These are phyloP conservation scores for Echinometra lucunter DNA, from an alignment of 53 echinoderm and acorn worm genomes.

Conservation along the genomic window DNA sequence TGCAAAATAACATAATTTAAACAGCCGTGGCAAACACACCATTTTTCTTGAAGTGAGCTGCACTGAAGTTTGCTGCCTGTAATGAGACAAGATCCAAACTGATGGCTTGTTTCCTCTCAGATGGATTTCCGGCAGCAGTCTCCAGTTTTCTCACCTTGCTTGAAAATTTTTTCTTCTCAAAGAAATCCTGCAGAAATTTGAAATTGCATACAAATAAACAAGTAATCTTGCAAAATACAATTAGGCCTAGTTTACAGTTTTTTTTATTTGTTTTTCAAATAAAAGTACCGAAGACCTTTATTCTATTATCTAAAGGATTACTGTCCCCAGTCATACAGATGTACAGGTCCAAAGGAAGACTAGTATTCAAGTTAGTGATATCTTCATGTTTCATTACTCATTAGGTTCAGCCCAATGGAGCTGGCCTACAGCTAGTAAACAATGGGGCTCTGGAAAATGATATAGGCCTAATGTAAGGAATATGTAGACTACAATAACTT, in stretches of 20 bases:
- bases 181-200: slow-evolving; percentile 77
- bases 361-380: too few relatives aligned
- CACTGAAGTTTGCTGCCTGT: slow-evolving; percentile 83
- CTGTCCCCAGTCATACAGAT: too few relatives aligned
- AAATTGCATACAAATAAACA: not conserved
- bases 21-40: slow-evolving; percentile 40
- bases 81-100: slow-evolving; percentile 87
- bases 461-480: too few relatives aligned
- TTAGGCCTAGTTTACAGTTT: not conserved
- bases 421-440: too few relatives aligned
- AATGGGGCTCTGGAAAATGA: too few relatives aligned
- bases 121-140: slow-evolving; percentile 24
- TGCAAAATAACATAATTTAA: not conserved
- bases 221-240: not conserved
- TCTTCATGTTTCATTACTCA: too few relatives aligned
- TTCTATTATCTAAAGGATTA: too few relatives aligned
- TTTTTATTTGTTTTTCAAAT: not conserved
- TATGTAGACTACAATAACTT: too few relatives aligned
- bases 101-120: slow-evolving; percentile 43
- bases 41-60: slow-evolving; percentile 78
- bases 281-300: too few relatives aligned
- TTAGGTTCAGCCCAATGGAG: too few relatives aligned
- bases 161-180: slow-evolving; percentile 87
- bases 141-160: slow-evolving; percentile 73
- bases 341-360: too few relatives aligned